Conservation (phyloP, 2,113 vertebrate genomes). For the Pycnonotus jocosus region DNA sequence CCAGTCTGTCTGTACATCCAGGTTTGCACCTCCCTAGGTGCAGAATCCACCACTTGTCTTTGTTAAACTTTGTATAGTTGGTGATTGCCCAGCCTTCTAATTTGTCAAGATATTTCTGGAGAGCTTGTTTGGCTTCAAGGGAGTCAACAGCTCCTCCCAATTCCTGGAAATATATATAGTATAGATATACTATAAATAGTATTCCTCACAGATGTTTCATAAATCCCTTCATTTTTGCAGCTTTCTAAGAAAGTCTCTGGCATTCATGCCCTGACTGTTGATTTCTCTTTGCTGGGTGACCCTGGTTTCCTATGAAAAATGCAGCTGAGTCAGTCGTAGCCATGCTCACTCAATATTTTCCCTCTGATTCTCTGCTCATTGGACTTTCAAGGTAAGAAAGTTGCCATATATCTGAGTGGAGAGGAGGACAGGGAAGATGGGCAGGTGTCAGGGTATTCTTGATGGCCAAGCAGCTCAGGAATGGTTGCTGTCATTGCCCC, state of each 20-base stretch:
- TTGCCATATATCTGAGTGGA: not conserved
- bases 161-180: not conserved
- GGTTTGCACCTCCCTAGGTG: not conserved
- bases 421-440: not conserved
- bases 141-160: not conserved
- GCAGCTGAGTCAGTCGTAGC: not conserved
- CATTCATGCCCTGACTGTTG: not conserved
- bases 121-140: not conserved
- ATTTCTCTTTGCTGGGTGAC: not conserved
- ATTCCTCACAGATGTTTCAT: not conserved
- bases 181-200: not conserved
- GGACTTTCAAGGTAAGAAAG: not conserved
- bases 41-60: not conserved
- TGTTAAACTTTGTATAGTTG: not conserved
- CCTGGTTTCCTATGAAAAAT: not conserved
- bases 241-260: not conserved
- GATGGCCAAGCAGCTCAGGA: not conserved
- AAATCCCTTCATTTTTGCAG: not conserved
- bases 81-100: not conserved
- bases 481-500: not conserved
- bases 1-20: rapidly evolving
- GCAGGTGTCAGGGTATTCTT: not conserved
- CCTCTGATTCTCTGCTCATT: not conserved
- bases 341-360: not conserved
- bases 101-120: not conserved